These are phyloP conservation scores for Pogonocherus hispidulus DNA, from an alignment of 2,888 invertebrate genomes.

Conservation along the genomic window DNA sequence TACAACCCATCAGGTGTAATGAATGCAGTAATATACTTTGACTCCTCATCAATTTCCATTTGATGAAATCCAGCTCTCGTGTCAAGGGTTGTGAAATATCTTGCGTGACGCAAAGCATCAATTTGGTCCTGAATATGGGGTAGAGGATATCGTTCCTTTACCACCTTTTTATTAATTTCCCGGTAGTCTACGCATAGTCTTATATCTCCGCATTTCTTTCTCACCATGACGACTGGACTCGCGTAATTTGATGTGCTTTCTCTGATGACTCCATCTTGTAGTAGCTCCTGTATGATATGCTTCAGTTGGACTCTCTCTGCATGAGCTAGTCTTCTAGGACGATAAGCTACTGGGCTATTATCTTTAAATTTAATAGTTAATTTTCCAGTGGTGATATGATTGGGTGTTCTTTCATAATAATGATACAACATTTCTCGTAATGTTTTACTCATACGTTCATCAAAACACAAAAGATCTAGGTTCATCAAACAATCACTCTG, in stretches of 20 bases:
- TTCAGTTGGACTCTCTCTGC: not conserved
- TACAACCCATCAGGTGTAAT: slow-evolving; percentile 47
- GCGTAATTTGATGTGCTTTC: slow-evolving; percentile 29
- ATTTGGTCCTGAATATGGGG: slow-evolving; percentile 40
- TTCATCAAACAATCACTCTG: not conserved
- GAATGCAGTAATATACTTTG: slow-evolving; percentile 29
- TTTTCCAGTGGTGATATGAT: not conserved
- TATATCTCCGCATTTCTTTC: slow-evolving; percentile 40
- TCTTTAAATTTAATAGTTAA: not conserved
- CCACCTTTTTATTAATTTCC: slow-evolving; percentile 33
- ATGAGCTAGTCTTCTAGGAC: not conserved
- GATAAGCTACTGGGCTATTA: not conserved
- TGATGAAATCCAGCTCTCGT: slow-evolving; percentile 53
- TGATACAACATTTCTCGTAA: too few relatives aligned
- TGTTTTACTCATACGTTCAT: not conserved
- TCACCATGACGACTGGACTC: slow-evolving; percentile 33
- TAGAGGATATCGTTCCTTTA: slow-evolving; percentile 39
- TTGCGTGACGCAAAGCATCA: slow-evolving; percentile 37
- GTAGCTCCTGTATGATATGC: not conserved
- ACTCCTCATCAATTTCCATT: slow-evolving; percentile 45
- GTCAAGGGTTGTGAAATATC: slow-evolving; percentile 46
- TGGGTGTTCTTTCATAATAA: too few relatives aligned
- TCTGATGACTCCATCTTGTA: not conserved
- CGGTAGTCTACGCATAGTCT: slow-evolving; percentile 41
- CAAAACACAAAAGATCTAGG: too few relatives aligned